Conservation (phyloP, 2,888 invertebrate species). For the Xestia c-nigrum region DNA sequence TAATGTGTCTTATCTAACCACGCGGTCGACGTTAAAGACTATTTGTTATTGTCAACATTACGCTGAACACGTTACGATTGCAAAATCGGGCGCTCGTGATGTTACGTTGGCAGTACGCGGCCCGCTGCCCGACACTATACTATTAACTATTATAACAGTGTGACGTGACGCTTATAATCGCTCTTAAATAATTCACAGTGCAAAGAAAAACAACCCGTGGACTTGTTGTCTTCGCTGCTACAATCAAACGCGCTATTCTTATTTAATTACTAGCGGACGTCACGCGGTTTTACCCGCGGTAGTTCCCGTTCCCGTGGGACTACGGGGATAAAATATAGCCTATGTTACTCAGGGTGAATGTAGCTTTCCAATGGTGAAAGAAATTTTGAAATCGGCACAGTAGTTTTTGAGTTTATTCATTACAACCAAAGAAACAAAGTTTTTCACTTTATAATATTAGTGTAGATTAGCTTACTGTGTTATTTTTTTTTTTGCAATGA, state of each 20-base stretch:
- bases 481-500: not conserved
- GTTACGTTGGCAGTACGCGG: conserved; percentile 50
- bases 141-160: conserved; percentile 66
- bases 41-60: conserved; percentile 66
- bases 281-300: too few relatives aligned
- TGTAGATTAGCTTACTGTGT: not conserved
- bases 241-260: conserved; percentile 16
- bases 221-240: conserved; percentile 53
- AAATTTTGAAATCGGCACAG: too few relatives aligned
- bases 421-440: too few relatives aligned
- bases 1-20: conserved; percentile 15
- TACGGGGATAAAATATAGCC: too few relatives aligned
- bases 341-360: too few relatives aligned
- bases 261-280: too few relatives aligned
- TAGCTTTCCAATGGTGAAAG: too few relatives aligned
- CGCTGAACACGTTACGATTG: conserved; percentile 60
- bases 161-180: conserved; percentile 67
- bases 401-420: too few relatives aligned
- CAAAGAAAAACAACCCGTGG: conserved; percentile 56
- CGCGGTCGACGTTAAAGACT: conserved; percentile 22
- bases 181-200: conserved; percentile 66
- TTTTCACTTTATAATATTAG: too few relatives aligned
- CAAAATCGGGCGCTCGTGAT: conserved; percentile 56
- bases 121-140: conserved; percentile 48
- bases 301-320: too few relatives aligned